Percentiles rank a stretch among this genome's conserved stretches.
Evolutionary conservation across 1,140 invertebrate species (phyloP).

Genomic region (Oppia nitens): DNA sequence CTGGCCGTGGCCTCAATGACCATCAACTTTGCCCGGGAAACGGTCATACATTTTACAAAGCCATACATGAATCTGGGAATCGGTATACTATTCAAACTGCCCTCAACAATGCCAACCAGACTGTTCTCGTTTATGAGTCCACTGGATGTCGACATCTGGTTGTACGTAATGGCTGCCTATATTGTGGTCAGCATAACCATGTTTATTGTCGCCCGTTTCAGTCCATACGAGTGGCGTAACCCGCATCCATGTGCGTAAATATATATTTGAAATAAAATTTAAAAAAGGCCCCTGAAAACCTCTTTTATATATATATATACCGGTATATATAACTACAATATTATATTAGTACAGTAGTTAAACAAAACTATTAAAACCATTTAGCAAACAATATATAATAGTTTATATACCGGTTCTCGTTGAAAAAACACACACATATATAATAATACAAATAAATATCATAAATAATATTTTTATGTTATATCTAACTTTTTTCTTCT

Average conservation of each 20-base stretch:
- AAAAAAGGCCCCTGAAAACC: no score
- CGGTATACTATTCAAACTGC: constrained; percentile 36
- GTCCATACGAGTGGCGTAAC: constrained; percentile 69
- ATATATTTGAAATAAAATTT: no score
- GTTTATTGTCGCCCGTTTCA: constrained; percentile 78
- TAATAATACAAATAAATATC: no score
- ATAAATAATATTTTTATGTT: no score
- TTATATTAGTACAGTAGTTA: neutral
- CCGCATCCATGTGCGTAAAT: constrained; percentile 64
- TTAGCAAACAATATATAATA: no score
- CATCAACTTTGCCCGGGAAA: constrained; percentile 72
- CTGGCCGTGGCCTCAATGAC: constrained; percentile 71
- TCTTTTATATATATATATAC: no score
- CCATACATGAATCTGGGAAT: constrained; percentile 83
- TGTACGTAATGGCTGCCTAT: constrained; percentile 86
- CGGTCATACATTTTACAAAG: constrained; percentile 85
- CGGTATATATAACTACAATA: neutral
- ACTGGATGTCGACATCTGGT: constrained; percentile 81
- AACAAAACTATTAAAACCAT: neutral
- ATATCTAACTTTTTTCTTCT: no score
- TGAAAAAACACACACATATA: no score
- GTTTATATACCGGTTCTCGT: no score
- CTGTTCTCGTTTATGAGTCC: constrained; percentile 86
- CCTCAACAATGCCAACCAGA: constrained; percentile 65
- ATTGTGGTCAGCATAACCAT: constrained; percentile 74